Evolutionary conservation across 2,113 vertebrate species (phyloP).

Genomic region (Tragelaphus imberbis): DNA sequence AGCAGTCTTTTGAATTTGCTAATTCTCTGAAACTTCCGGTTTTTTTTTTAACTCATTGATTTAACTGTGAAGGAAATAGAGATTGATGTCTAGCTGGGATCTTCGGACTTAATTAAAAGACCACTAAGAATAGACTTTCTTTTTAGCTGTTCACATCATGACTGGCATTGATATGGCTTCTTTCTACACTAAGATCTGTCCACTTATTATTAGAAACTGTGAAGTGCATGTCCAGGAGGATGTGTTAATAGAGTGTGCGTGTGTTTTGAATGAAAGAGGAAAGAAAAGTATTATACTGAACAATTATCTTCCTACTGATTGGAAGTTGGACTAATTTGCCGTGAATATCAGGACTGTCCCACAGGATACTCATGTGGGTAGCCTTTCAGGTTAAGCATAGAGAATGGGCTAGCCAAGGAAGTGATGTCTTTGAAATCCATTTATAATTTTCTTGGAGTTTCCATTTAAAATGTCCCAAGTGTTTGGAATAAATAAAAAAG

Average conservation of each 20-base stretch:
- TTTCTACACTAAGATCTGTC: neutral
- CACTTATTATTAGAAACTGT: neutral
- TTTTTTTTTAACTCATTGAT: neutral
- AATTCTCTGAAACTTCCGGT: neutral
- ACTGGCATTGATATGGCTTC: neutral
- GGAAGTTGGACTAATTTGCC: neutral
- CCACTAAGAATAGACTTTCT: neutral
- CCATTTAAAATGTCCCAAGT: neutral
- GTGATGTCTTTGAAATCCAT: neutral
- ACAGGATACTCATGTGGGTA: neutral
- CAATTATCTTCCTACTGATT: neutral
- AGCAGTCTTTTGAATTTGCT: neutral
- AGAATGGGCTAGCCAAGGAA: neutral
- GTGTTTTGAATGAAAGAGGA: neutral
- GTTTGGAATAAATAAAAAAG: neutral
- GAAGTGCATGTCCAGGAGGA: neutral
- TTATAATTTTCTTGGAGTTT: neutral
- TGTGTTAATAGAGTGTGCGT: neutral
- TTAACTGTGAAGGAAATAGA: constrained; percentile 24
- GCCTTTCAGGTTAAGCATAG: neutral
- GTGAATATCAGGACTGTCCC: neutral
- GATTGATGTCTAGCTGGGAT: neutral
- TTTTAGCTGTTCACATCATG: neutral
- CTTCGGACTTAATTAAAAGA: constrained; percentile 3
- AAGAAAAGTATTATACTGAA: neutral